Evolutionary conservation across 2,797 vertebrate species (phyloP), one percentile per base, ranked within the genome.

Genomic region (Myotis myotis): DNA sequence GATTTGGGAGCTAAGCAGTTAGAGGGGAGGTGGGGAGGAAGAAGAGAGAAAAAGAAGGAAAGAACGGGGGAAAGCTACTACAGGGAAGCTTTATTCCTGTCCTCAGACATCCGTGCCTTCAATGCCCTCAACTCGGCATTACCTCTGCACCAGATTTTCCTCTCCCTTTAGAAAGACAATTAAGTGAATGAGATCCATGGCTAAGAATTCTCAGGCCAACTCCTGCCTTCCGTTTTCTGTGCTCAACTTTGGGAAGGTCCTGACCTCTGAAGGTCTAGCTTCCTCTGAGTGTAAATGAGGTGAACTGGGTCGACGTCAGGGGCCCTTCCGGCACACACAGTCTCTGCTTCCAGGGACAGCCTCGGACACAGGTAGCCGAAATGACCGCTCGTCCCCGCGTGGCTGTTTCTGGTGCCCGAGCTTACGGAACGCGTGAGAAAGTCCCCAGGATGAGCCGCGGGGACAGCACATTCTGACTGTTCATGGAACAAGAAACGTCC

Each of bases 331-430:
- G 23, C 6, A 10, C 1, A 2, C 62, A 38, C 19, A 8, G 6
- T 5, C 60, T 38, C 6, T 25, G n/a, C 13, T 19, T 25, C 22
- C 30, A 25, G 44, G 12, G 47, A 47, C n/a, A 25, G 64, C 57
- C 89, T 87, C 74, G 22, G 75, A 66, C 23, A 36, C 55, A 36
- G 23, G 33, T 2, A 4, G 17, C 53, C 71, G 23, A 23, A 22
- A 20, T 0, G 16, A 15, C 25, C 38, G 0, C 47, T 53, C 23
- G 1, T 1, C 38, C 44, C 60, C 10, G 6, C 17, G 7, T 0
- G 0, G 62, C 47, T 74, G 16, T 25, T 44, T 64, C 57, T 49
- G 36, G 53, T 0, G 16, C 8, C 62, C 17, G 25, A 12, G 55
- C 44, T 44, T 22, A 78, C 0, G 25, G 22, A 62, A 47, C 13